Conservation (phyloP, 2,113 vertebrate genomes). For the Pomatorhinus ruficollis region DNA sequence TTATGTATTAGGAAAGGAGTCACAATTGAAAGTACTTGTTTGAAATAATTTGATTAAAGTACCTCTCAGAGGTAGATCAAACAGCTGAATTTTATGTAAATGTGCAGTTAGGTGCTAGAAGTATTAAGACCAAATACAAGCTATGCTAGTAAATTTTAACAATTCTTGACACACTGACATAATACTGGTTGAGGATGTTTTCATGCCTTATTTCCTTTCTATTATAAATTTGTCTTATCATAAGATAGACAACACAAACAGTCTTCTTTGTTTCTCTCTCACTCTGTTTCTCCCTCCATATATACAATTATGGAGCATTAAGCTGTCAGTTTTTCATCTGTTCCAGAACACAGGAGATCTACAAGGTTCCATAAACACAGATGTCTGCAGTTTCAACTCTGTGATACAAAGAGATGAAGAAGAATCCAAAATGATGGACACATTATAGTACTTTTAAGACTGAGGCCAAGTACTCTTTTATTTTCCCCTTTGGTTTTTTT, state of each 20-base stretch:
- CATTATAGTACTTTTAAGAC: constrained; percentile 77
- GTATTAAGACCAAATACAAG: background rate
- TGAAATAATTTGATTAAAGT: background rate
- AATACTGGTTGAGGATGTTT: background rate
- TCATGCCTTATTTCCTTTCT: background rate
- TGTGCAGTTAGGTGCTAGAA: background rate
- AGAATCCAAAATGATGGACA: constrained; percentile 95
- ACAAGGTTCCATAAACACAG: constrained; percentile 80
- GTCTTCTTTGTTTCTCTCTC: background rate
- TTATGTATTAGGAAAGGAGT: background rate
- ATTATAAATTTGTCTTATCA: background rate
- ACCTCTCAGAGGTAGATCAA: background rate
- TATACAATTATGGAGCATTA: background rate
- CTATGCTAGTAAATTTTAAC: background rate
- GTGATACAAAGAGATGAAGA: constrained; percentile 89
- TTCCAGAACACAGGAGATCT: constrained; percentile 83
- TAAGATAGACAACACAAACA: background rate
- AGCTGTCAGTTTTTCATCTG: background rate
- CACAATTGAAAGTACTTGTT: background rate
- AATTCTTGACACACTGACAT: background rate
- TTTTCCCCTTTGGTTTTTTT: background rate
- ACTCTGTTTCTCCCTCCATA: background rate
- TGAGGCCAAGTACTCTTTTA: constrained; percentile 64
- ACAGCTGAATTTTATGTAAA: background rate
- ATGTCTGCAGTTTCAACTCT: constrained; percentile 78